Conservation (phyloP, 2,113 vertebrate species). For the Tachysurus vachellii region DNA sequence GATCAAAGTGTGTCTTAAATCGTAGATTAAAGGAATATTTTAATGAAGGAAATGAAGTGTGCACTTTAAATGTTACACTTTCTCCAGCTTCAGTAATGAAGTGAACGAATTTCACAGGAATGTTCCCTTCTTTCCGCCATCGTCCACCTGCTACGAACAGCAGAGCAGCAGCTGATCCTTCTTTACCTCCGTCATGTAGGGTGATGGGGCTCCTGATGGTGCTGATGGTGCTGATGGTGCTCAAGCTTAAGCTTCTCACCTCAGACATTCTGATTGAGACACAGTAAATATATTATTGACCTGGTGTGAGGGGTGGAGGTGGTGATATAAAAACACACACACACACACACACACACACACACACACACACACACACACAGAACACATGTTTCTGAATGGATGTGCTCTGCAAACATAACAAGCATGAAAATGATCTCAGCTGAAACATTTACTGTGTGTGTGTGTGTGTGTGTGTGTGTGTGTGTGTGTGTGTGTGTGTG, state of each 20-base stretch:
- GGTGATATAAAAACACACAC: background rate
- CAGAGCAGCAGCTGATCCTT: background rate
- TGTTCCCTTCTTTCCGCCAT: background rate
- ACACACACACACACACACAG: background rate
- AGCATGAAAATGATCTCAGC: background rate
- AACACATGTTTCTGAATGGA: constrained; percentile 20
- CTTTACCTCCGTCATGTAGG: no score
- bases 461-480: constrained; percentile 11
- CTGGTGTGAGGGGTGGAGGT: background rate
- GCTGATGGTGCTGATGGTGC: no score
- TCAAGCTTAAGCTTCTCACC: constrained; percentile 8
- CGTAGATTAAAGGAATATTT: background rate
- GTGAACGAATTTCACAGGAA: background rate
- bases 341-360: background rate
- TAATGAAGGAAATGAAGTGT: background rate
- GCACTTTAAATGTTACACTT: background rate
- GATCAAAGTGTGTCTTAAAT: background rate
- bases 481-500: constrained; percentile 33
- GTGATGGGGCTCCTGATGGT: no score
- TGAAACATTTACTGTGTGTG: constrained; percentile 15
- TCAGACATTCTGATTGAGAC: background rate
- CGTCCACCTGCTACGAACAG: background rate
- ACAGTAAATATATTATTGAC: constrained; percentile 42
- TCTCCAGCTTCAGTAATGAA: background rate
- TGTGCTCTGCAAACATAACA: background rate